Percentiles rank a stretch among this genome's conserved stretches.
These are phyloP conservation scores for Drosophila nannoptera DNA, from an alignment of 1,140 invertebrate genomes.

Conservation along the genomic window DNA sequence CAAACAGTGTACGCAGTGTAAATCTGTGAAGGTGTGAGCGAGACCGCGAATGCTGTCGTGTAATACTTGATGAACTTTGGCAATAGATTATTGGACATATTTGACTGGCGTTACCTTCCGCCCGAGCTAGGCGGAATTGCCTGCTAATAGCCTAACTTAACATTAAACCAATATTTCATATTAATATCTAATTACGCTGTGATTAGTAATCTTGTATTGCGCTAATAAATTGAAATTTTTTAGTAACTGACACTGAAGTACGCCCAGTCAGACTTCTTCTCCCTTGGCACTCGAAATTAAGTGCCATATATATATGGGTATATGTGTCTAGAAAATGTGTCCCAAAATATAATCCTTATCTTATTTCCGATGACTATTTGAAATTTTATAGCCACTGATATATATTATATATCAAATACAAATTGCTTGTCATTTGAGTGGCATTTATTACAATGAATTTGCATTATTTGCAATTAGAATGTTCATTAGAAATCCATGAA, in stretches of 20 bases:
- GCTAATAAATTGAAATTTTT: no score
- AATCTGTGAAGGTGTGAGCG: not conserved
- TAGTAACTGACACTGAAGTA: no score
- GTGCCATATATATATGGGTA: not conserved
- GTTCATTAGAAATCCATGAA: constrained; percentile 31
- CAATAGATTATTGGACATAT: no score
- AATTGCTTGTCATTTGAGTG: constrained; percentile 48
- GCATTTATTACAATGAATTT: constrained; percentile 41
- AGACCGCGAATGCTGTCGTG: not conserved
- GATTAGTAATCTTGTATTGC: no score
- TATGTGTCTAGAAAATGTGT: not conserved
- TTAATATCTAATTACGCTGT: no score
- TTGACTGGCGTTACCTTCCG: no score
- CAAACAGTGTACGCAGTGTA: not conserved
- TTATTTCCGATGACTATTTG: not conserved
- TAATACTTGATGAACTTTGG: constrained; percentile 3
- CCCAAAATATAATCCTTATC: not conserved
- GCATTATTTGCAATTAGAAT: constrained; percentile 11
- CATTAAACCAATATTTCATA: no score
- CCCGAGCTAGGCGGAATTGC: no score
- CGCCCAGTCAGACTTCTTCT: no score
- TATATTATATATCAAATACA: constrained; percentile 28
- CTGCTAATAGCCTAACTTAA: no score
- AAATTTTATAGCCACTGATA: constrained; percentile 1
- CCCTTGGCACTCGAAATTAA: no score